Evolutionary conservation across 2,113 vertebrate genomes (phyloP).

Genomic region (Microcebus jonahi): DNA sequence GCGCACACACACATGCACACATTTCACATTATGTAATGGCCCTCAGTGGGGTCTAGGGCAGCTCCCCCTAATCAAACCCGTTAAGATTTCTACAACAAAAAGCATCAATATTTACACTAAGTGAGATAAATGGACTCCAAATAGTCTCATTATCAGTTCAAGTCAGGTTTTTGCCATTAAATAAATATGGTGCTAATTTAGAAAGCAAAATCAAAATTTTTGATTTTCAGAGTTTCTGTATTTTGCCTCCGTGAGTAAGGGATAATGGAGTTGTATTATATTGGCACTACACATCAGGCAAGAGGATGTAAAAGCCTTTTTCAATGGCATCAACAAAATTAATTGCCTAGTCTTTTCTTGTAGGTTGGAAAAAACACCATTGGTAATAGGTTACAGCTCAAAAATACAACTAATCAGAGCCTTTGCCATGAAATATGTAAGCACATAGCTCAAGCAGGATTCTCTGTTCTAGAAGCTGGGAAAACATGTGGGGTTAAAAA

Average conservation of each 20-base stretch:
- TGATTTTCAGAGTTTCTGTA: slow-evolving; percentile 6
- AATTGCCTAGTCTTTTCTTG: not conserved
- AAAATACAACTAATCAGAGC: not conserved
- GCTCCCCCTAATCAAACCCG: not conserved
- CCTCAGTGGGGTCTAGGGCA: not conserved
- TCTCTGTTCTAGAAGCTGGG: not conserved
- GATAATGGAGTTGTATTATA: not conserved
- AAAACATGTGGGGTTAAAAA: slow-evolving; percentile 36
- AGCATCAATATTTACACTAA: not conserved
- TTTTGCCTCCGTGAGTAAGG: not conserved
- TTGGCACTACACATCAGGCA: not conserved
- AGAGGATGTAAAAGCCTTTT: not conserved
- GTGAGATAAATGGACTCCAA: not conserved
- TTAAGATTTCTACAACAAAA: not conserved
- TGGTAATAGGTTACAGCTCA: not conserved
- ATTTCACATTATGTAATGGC: not conserved
- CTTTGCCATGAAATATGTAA: not conserved
- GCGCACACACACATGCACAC: not conserved
- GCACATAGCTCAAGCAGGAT: not conserved
- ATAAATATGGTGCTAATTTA: not conserved
- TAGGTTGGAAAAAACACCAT: not conserved
- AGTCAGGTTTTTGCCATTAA: slow-evolving; percentile 30
- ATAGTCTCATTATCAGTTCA: not conserved
- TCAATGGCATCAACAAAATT: not conserved
- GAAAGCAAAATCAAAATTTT: not conserved